phyloP scores from a whole-genome alignment of 2,888 invertebrate genomes.

The Calliopum simillimum region DNA sequence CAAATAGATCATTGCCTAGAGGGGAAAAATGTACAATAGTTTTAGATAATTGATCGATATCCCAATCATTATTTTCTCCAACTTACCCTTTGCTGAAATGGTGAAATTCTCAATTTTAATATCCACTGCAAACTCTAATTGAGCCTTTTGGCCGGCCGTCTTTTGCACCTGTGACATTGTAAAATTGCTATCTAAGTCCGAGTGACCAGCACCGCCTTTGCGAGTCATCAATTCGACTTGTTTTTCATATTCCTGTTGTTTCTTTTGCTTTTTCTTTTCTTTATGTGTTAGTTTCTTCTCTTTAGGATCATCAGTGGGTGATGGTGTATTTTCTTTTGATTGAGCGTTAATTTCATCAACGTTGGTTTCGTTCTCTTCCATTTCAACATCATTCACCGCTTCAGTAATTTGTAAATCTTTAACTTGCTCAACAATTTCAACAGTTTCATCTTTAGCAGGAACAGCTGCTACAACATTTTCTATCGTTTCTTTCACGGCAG shows the following conservation, averaged over 20 bases:
- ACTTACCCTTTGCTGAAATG: conserved; percentile 87
- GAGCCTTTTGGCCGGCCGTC: conserved; percentile 79
- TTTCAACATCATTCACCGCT: conserved; percentile 20
- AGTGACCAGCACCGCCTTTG: conserved; percentile 90
- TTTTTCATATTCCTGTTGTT: conserved; percentile 88
- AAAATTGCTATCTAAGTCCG: conserved; percentile 92
- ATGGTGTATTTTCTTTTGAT: conserved; percentile 44
- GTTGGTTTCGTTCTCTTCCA: conserved; percentile 56
- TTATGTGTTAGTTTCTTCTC: conserved; percentile 89
- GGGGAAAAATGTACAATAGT: background rate
- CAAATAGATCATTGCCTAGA: conserved; percentile 89
- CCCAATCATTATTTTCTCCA: no score
- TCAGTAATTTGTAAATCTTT: conserved; percentile 38
- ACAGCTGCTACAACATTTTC: conserved; percentile 60
- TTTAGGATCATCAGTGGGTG: conserved; percentile 47
- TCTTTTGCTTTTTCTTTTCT: conserved; percentile 91
- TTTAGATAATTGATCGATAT: background rate
- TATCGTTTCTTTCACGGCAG: conserved; percentile 61
- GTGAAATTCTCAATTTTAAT: conserved; percentile 99
- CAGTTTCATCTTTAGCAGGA: background rate
- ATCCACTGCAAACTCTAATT: conserved; percentile 93
- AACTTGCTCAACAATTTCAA: conserved; percentile 35
- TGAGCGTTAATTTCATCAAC: conserved; percentile 49
- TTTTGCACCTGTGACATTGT: conserved; percentile 89
- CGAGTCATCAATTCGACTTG: conserved; percentile 87